Percentiles rank a stretch among this genome's conserved stretches.
Evolutionary conservation across 1,140 invertebrate species (phyloP).

Genomic region (Holotrichia oblita): DNA sequence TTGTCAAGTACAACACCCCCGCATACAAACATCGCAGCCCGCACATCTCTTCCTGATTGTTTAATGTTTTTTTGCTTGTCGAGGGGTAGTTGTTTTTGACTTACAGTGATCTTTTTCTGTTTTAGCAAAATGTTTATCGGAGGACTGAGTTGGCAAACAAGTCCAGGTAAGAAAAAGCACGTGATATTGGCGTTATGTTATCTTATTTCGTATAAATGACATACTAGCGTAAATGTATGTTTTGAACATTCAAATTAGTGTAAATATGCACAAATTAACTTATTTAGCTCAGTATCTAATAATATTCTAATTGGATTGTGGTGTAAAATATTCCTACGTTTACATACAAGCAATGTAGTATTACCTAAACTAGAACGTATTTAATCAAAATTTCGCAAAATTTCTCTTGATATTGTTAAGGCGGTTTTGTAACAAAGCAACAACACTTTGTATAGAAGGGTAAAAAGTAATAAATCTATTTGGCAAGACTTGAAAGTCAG

Average conservation of each 20-base stretch:
- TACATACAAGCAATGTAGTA: not conserved
- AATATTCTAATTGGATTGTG: not conserved
- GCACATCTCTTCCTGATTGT: not conserved
- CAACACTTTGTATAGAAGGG: not conserved
- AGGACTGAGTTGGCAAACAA: constrained; percentile 99
- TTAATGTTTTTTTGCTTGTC: not conserved
- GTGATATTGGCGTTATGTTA: constrained; percentile 31
- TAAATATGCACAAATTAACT: not conserved
- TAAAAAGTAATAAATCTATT: not conserved
- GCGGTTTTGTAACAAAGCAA: not conserved
- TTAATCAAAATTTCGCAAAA: not conserved
- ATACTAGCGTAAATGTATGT: not conserved
- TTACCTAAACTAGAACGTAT: not conserved
- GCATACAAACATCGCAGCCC: constrained; percentile 31
- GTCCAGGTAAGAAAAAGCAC: constrained; percentile 84
- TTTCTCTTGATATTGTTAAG: not conserved
- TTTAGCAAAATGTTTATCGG: constrained; percentile 99
- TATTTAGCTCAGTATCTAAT: not conserved
- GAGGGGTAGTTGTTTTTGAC: constrained; percentile 4
- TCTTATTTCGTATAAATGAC: not conserved
- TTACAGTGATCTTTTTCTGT: constrained; percentile 60
- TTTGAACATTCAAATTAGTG: not conserved
- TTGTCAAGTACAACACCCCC: constrained; percentile 11
- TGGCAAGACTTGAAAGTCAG: constrained; percentile 7
- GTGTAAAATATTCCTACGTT: not conserved